A percentile compares a stretch with the other conserved stretches of the same genome.
Evolutionary conservation across 1,140 invertebrate species (phyloP).

Genomic region (Tyrophagus putrescentiae): DNA sequence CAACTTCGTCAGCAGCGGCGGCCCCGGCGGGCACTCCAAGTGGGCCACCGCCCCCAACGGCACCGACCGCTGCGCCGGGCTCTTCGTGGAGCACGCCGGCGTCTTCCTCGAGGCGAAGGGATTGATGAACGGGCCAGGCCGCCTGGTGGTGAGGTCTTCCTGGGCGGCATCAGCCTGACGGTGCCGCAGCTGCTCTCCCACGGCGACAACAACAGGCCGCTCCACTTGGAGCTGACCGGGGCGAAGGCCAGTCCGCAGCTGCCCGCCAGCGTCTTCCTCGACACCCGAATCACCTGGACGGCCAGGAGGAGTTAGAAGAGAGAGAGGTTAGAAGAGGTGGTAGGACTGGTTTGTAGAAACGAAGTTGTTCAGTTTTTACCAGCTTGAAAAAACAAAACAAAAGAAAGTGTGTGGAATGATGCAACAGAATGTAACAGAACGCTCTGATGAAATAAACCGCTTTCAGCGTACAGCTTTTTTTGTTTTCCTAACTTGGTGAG

Average conservation of each 20-base stretch:
- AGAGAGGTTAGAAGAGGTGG: too few species aligned
- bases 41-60: slow-evolving; percentile 9
- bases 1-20: neutral
- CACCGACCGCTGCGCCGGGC: neutral
- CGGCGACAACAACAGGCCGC: slow-evolving; percentile 2
- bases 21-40: neutral
- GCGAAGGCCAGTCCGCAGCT: neutral
- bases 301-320: too few species aligned
- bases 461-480: too few species aligned
- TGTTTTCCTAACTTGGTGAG: too few species aligned
- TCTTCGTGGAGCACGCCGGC: neutral
- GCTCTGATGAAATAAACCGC: too few species aligned
- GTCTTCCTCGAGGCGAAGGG: slow-evolving; percentile 15
- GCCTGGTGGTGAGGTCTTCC: slow-evolving; percentile 1
- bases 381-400: too few species aligned
- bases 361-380: too few species aligned
- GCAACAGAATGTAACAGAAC: too few species aligned
- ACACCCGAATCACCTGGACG: neutral
- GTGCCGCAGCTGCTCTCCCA: slow-evolving; percentile 14
- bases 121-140: neutral
- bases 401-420: too few species aligned
- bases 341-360: too few species aligned
- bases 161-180: slow-evolving; percentile 11
- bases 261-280: neutral
- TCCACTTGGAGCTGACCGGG: slow-evolving; percentile 16